Base-by-base conservation (phyloP, 2,113 vertebrate genomes). In the Paradoxurus hermaphroditus region DNA sequence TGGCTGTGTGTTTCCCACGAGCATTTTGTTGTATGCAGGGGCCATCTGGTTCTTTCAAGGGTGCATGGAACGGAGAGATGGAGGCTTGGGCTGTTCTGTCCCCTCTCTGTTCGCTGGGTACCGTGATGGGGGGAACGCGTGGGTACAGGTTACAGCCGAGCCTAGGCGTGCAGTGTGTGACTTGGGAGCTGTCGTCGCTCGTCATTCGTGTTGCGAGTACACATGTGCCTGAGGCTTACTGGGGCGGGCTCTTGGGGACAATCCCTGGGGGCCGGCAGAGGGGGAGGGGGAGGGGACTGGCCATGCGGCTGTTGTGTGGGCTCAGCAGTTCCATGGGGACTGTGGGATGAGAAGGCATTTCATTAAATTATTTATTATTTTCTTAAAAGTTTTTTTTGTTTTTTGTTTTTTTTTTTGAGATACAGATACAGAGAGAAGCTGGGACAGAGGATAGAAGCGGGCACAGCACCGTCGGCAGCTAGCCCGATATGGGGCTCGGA, bases 91-190 rank as follows among this genome's bases (percentile, higher is more conserved):
- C 4, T 31, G 13, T 39, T 44, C 62, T 44, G 68, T 13, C 7
- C 39, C 12, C 21, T 15, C 5, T n/a, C 65, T 7, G 29, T 14
- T 16, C 27, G 2, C 29, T 46, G 63, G 81, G 39, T 1, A 5
- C 62, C 0, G 2, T 11, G 62, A 1, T 27, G 25, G 84, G 46
- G 9, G 3, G n/a, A 27, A 41, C 0, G 3, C 0, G 2, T 1
- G 12, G 6, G 46, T 4, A 4, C 3, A 31, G 56, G 15, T 62
- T 18, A 11, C 15, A 7, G 34, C 1, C 12, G 19, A 53, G 31
- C 25, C 21, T 3, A 15, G 29, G 10, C 49, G 34, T 53, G 41
- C 6, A 39, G 14, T n/a, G n/a, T 62, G 36, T 59, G 72, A 21
- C 65, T 53, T 41, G 36, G 34, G 29, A 25, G n/a, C 31, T 65